Evolutionary conservation across 2,888 invertebrate species (phyloP).

Genomic region (Cryptus armator): DNA sequence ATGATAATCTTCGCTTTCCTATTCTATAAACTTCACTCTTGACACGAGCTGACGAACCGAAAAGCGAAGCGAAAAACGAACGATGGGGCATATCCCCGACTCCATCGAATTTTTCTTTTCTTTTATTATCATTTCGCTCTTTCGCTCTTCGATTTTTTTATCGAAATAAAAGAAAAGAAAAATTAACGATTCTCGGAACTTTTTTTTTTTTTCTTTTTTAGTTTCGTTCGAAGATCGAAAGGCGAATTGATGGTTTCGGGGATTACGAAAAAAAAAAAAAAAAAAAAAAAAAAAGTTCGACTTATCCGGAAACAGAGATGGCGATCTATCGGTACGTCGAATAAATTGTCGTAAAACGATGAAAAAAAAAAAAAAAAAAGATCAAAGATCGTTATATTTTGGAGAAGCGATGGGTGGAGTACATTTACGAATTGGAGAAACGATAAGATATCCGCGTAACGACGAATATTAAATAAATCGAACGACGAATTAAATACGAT

Average conservation of each 20-base stretch:
- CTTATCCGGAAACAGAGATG: neutral
- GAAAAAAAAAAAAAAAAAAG: neutral
- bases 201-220: conserved; percentile 1
- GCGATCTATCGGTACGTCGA: neutral
- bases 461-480: neutral
- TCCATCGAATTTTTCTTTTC: neutral
- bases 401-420: neutral
- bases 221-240: neutral
- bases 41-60: conserved; percentile 11
- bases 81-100: conserved; percentile 11
- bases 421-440: neutral
- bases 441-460: neutral
- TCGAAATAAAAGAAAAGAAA: neutral
- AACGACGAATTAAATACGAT: conserved; percentile 15
- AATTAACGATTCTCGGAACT: neutral
- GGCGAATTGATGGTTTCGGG: conserved; percentile 1
- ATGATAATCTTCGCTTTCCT: conserved; percentile 13
- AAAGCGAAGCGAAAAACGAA: conserved; percentile 3
- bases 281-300: neutral
- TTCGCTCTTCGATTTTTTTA: neutral
- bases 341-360: neutral
- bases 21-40: conserved; percentile 10
- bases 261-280: neutral
- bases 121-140: conserved; percentile 14
- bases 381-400: neutral